Percentiles rank a stretch among this genome's conserved stretches.
phyloP scores from a whole-genome alignment of 2,888 invertebrate species.

The Dendrolimus houi region DNA sequence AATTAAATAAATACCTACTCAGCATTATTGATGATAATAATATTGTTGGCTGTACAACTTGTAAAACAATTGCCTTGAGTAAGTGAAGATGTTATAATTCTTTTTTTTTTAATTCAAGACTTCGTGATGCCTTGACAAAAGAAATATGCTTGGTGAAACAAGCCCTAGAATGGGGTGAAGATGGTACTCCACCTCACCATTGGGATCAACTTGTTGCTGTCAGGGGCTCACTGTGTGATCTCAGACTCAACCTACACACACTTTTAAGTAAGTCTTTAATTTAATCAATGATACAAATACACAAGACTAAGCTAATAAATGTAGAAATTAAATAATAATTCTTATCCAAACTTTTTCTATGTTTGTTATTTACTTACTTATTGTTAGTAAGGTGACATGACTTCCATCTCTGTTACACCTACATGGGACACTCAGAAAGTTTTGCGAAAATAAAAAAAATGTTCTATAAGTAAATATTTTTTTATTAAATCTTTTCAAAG shows the following conservation, averaged over 20 bases:
- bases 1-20: too few species aligned
- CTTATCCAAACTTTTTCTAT: too few species aligned
- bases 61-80: background rate
- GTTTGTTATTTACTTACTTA: too few species aligned
- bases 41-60: background rate
- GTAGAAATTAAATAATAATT: too few species aligned
- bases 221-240: constrained; percentile 54
- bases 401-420: too few species aligned
- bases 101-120: constrained; percentile 25
- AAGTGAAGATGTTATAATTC: background rate
- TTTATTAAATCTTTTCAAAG: too few species aligned
- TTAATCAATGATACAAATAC: background rate
- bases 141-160: constrained; percentile 64
- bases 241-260: constrained; percentile 56
- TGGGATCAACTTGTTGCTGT: constrained; percentile 67
- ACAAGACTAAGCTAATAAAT: too few species aligned
- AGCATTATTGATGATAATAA: too few species aligned
- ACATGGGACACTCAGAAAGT: too few species aligned
- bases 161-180: constrained; percentile 67
- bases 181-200: constrained; percentile 62
- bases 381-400: too few species aligned
- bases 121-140: constrained; percentile 52
- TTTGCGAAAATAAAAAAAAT: too few species aligned
- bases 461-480: too few species aligned
- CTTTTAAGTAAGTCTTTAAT: constrained; percentile 44